Conservation (phyloP, 2,888 invertebrate genomes). For the Hyposoter didymator region DNA sequence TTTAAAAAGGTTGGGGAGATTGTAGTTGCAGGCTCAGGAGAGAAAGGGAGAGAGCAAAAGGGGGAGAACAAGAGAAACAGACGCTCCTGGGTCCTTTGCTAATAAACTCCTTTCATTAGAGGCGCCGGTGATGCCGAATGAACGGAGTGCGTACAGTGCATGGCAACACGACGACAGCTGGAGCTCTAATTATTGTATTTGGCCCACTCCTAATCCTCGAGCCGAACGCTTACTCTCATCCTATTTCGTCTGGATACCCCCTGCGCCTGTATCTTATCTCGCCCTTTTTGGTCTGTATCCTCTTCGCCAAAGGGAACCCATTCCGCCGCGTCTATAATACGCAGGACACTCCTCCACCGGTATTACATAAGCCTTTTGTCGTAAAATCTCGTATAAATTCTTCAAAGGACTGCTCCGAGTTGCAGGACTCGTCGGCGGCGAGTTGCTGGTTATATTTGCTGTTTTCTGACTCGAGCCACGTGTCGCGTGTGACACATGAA, state of each 20-base stretch:
- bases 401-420: slow-evolving; percentile 63
- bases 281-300: slow-evolving; percentile 44
- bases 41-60: slow-evolving; percentile 1
- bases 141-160: slow-evolving; percentile 77
- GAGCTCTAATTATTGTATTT: slow-evolving; percentile 74
- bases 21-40: slow-evolving; percentile 30
- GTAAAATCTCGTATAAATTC: slow-evolving; percentile 68
- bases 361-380: slow-evolving; percentile 61
- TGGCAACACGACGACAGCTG: slow-evolving; percentile 79
- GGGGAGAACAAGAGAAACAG: slow-evolving; percentile 8
- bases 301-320: slow-evolving; percentile 57
- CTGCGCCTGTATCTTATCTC: slow-evolving; percentile 34
- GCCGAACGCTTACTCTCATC: slow-evolving; percentile 65
- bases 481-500: slow-evolving; percentile 4
- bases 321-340: slow-evolving; percentile 31
- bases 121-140: slow-evolving; percentile 75
- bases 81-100: slow-evolving; percentile 68
- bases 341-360: slow-evolving; percentile 33
- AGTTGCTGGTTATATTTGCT: background rate
- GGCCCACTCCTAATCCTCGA: slow-evolving; percentile 68
- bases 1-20: slow-evolving; percentile 17
- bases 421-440: slow-evolving; percentile 43
- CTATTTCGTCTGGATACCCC: slow-evolving; percentile 42
- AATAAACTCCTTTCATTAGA: slow-evolving; percentile 81
- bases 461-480: slow-evolving; percentile 26